These are phyloP conservation scores for Cygnus atratus DNA, from an alignment of 2,113 vertebrate genomes.

Conservation along the genomic window DNA sequence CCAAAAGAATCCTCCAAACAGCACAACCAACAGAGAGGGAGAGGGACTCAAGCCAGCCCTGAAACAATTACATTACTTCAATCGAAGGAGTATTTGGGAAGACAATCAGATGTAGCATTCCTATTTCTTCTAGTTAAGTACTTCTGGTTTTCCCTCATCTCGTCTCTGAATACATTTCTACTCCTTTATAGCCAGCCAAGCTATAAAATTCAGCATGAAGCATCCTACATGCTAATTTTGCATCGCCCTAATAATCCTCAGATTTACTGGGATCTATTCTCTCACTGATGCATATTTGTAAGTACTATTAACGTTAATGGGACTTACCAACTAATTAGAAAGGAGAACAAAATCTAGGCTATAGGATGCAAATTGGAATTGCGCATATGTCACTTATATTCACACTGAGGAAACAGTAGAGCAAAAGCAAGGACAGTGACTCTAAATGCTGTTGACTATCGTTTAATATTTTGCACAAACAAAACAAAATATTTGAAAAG, in stretches of 20 bases:
- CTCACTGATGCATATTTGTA: constrained; percentile 65
- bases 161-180: constrained; percentile 22
- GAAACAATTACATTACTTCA: neutral
- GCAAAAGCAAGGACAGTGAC: constrained; percentile 13
- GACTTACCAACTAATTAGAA: constrained; percentile 73
- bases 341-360: constrained; percentile 67
- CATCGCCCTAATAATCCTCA: constrained; percentile 63
- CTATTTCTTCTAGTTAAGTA: constrained; percentile 49
- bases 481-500: neutral
- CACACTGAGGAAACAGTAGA: constrained; percentile 35
- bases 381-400: constrained; percentile 43
- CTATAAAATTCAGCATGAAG: constrained; percentile 69
- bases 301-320: constrained; percentile 74
- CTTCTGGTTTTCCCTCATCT: constrained; percentile 47
- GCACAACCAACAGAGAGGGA: constrained; percentile 11
- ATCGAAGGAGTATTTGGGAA: neutral
- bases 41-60: neutral
- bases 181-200: constrained; percentile 54
- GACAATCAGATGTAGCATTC: constrained; percentile 25
- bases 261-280: constrained; percentile 71
- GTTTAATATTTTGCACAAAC: neutral
- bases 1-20: neutral
- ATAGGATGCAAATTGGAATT: constrained; percentile 68
- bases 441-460: constrained; percentile 27
- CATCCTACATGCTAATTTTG: constrained; percentile 63